phyloP scores from a whole-genome alignment of 2,888 invertebrate species.

The Tetrapedia diversipes region DNA sequence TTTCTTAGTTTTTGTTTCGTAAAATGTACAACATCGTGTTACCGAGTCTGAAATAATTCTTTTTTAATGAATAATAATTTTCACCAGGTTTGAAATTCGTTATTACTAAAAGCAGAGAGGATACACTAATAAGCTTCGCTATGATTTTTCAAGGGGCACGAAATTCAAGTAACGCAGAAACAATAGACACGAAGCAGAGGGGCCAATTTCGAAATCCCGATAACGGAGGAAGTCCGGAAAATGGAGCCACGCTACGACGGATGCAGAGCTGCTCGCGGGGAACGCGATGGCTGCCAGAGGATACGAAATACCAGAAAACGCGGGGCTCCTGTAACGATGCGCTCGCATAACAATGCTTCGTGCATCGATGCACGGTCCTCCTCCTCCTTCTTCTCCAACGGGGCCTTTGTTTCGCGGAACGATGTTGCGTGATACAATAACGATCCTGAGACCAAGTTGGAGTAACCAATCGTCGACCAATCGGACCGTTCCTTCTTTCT shows the following conservation, averaged over 20 bases:
- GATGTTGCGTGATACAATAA: slow-evolving; percentile 4
- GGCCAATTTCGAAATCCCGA: background rate
- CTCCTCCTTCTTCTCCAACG: background rate
- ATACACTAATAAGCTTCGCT: too few species aligned
- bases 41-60: too few species aligned
- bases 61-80: too few species aligned
- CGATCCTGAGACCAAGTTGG: slow-evolving; percentile 12
- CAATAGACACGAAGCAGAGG: background rate
- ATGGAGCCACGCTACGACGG: background rate
- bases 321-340: slow-evolving; percentile 2
- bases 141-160: too few species aligned
- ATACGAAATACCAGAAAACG: slow-evolving; percentile 2
- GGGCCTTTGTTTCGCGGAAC: slow-evolving; percentile 4
- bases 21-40: too few species aligned
- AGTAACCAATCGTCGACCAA: slow-evolving; percentile 17
- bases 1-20: too few species aligned
- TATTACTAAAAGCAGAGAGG: too few species aligned
- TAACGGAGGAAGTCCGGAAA: background rate
- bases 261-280: background rate
- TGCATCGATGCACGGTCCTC: too few species aligned
- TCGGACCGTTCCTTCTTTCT: background rate
- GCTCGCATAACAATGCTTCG: slow-evolving; percentile 12
- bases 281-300: background rate
- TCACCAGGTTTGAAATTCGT: too few species aligned
- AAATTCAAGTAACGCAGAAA: too few species aligned